Evolutionary conservation across 2,113 vertebrate genomes (phyloP).

Genomic region (Hemiscyllium ocellatum): DNA sequence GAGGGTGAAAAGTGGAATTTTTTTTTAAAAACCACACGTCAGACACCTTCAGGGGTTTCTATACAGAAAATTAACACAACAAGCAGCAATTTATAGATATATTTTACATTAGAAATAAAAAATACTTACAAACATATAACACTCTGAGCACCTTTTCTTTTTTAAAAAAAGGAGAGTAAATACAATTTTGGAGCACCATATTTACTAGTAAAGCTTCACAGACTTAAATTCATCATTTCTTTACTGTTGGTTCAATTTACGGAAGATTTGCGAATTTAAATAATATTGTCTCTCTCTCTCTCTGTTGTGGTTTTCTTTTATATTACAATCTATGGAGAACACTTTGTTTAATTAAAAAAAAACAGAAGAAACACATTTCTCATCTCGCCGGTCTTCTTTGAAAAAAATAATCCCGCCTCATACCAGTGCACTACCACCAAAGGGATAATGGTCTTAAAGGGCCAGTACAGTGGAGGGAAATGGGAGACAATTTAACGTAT

Average conservation of each 20-base stretch:
- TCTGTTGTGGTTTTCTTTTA: slow-evolving; percentile 22
- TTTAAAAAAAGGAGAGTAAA: slow-evolving; percentile 40
- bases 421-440: background rate
- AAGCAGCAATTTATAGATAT: slow-evolving; percentile 60
- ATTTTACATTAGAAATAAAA: slow-evolving; percentile 67
- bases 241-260: slow-evolving; percentile 21
- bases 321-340: slow-evolving; percentile 38
- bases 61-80: background rate
- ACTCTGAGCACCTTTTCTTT: slow-evolving; percentile 54
- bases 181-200: slow-evolving; percentile 55
- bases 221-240: slow-evolving; percentile 35
- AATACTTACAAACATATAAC: slow-evolving; percentile 70
- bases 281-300: slow-evolving; percentile 24
- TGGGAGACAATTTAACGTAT: no score
- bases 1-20: no score
- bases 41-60: slow-evolving; percentile 1
- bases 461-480: background rate
- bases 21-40: background rate
- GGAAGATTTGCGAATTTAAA: slow-evolving; percentile 2
- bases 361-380: background rate
- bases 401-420: no score
- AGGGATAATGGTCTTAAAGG: background rate
- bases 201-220: slow-evolving; percentile 49
- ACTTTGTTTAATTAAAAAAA: background rate
- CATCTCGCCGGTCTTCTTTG: background rate